Percentiles rank a stretch among this genome's conserved stretches.
phyloP scores from a whole-genome alignment of 2,797 vertebrate genomes.

The Onychomys leucogaster region DNA sequence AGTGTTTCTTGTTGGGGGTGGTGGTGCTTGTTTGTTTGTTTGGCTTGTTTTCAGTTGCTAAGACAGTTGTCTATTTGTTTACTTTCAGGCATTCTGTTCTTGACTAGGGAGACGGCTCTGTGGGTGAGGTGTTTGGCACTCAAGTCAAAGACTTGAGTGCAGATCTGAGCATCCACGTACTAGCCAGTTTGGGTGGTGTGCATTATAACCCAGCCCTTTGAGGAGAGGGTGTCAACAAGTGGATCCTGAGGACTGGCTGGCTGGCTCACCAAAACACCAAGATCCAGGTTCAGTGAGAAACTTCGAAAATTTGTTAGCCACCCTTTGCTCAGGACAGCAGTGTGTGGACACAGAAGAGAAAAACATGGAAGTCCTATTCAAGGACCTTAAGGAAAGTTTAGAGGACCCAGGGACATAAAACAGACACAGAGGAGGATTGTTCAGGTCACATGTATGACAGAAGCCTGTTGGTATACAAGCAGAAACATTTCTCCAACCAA shows the following conservation, averaged over 20 bases:
- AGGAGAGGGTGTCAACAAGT: neutral
- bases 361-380: neutral
- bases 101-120: neutral
- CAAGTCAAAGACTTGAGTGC: neutral
- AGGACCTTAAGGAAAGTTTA: conserved; percentile 32
- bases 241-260: neutral
- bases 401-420: neutral
- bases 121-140: neutral
- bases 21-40: neutral
- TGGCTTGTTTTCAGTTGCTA: neutral
- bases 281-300: neutral
- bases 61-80: neutral
- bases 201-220: neutral
- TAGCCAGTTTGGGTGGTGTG: neutral
- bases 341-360: neutral
- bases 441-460: conserved; percentile 1
- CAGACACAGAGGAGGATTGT: neutral
- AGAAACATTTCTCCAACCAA: conserved; percentile 50
- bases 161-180: neutral
- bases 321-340: neutral
- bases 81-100: neutral
- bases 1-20: neutral
- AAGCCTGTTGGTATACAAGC: neutral
- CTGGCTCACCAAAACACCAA: neutral
- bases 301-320: neutral